phyloP scores from a whole-genome alignment of 1,140 invertebrate genomes.

The Diuraphis noxia region DNA sequence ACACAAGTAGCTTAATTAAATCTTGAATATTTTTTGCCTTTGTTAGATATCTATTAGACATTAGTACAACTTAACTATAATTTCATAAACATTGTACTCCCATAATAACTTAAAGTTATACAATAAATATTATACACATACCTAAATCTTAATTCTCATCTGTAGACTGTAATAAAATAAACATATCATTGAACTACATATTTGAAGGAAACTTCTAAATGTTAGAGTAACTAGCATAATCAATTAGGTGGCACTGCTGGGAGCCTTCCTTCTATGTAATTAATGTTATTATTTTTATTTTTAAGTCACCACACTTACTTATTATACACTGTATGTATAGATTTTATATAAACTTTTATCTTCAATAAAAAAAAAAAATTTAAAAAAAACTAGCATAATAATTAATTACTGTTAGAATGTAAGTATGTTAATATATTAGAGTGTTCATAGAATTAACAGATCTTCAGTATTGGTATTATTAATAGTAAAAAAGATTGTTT shows the following conservation, averaged over 20 bases:
- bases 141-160: not conserved
- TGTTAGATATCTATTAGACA: not conserved
- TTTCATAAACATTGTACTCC: not conserved
- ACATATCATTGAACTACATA: not conserved
- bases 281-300: no score
- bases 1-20: not conserved
- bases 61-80: not conserved
- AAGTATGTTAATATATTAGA: not conserved
- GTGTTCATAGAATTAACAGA: not conserved
- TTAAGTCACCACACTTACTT: no score
- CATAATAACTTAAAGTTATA: not conserved
- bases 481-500: no score
- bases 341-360: no score
- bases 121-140: not conserved
- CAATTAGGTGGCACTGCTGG: no score
- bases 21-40: not conserved
- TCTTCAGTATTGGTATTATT: not conserved
- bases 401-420: no score
- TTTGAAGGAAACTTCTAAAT: not conserved
- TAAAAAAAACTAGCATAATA: no score
- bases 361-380: no score
- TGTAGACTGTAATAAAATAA: not conserved
- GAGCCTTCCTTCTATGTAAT: no score
- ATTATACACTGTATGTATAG: no score
- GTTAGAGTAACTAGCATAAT: not conserved